Evolutionary conservation across 2,113 vertebrate genomes (phyloP), one percentile per base, ranked within the genome.

Genomic region (Casuarius casuarius): DNA sequence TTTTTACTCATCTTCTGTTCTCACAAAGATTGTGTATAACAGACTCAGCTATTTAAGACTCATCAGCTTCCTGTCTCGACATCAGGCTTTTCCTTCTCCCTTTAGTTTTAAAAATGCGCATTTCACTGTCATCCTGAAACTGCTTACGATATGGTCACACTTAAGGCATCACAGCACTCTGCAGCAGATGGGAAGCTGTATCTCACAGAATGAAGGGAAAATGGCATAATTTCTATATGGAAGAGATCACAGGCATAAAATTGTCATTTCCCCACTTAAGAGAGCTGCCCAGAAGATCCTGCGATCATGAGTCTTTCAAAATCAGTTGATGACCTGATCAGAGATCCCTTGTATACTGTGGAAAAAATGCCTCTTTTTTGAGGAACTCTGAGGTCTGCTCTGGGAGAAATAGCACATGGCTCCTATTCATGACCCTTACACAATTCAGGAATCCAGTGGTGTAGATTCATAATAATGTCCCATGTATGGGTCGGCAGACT

Each of bases 91-190:
- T 97, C 94, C 95, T 95, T 96, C 96, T 97, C 84, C 29, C 95
- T 97, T 97, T 91, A 80, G 95, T 93, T 74, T 90, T 91, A 96
- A 96, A 97, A 97, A 96, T 90, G 94, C 77, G 91, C 91, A 91
- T 89, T 95, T 94, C 51, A 28, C 48, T 76, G 67, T 97, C 93
- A 97, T 97, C 75, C 84, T 96, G 96, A 97, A 97, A 97, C 90
- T 96, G 92, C 95, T 93, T 93, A 95, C 81, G 40, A 35, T 83
- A 80, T 62, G 51, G 67, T 73, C 94, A 95, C 89, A 51, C 49
- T 90, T 96, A 94, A 66, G 96, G 89, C 87, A 97, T 61, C 70
- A 29, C 15, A 85, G 71, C 33, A 40, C 84, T 91, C 91, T 84
- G 90, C 87, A 96, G 44, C 63, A 85, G 74, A 62, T 84, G 42